phyloP scores from a whole-genome alignment of 2,113 vertebrate species.

The Desmodus rotundus region DNA sequence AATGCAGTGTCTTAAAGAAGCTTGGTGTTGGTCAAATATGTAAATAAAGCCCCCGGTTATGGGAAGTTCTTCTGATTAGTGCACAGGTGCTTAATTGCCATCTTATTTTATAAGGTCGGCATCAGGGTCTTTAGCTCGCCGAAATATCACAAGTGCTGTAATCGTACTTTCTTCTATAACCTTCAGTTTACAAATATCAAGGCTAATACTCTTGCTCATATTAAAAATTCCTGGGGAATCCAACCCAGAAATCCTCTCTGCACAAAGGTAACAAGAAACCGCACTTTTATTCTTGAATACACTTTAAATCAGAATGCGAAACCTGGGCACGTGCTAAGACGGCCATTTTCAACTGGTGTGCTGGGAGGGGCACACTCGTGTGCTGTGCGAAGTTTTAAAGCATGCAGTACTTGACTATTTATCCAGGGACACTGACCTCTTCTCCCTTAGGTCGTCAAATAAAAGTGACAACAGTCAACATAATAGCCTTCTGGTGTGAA shows the following conservation, averaged over 20 bases:
- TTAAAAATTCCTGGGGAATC: background rate
- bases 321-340: background rate
- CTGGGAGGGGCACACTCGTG: no score
- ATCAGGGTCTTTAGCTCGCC: background rate
- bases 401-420: background rate
- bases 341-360: background rate
- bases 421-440: background rate
- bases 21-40: conserved; percentile 71
- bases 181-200: background rate
- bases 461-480: background rate
- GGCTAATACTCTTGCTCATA: background rate
- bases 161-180: background rate
- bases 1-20: conserved; percentile 73
- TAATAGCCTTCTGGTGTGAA: background rate
- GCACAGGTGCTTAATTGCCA: background rate
- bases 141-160: background rate
- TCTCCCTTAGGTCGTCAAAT: background rate
- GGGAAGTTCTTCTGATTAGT: conserved; percentile 65
- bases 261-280: background rate
- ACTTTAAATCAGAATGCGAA: background rate
- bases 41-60: conserved; percentile 54
- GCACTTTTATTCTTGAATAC: background rate
- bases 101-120: background rate
- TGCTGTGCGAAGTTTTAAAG: background rate
- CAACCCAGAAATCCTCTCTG: background rate